Percentiles rank a stretch among this genome's conserved stretches.
Conservation (phyloP, 2,797 vertebrate species). For the Cryptoblepharus egeriae region DNA sequence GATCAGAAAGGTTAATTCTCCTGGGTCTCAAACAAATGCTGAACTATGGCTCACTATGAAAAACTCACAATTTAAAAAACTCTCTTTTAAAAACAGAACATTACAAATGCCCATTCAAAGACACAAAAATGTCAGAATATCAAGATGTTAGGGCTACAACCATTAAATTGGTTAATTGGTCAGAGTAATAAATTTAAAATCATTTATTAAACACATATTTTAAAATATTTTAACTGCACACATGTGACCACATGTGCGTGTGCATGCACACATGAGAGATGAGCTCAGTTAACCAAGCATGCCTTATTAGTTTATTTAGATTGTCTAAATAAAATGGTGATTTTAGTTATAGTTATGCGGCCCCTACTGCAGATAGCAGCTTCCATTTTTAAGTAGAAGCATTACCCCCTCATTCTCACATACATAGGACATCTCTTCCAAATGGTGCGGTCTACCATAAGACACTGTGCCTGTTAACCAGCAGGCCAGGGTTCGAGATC, state of each 20-base stretch:
- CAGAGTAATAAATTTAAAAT: background rate
- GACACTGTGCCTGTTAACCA: too few relatives aligned
- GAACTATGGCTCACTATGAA: conserved; percentile 25
- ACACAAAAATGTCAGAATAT: conserved; percentile 38
- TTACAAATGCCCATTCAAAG: conserved; percentile 37
- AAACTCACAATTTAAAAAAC: conserved; percentile 51
- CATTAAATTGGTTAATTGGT: background rate
- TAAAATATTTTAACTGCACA: too few relatives aligned
- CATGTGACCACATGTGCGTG: too few relatives aligned
- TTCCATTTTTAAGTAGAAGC: background rate
- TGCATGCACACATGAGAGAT: too few relatives aligned
- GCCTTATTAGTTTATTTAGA: too few relatives aligned
- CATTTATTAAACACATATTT: background rate
- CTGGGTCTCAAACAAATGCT: background rate
- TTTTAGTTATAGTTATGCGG: background rate
- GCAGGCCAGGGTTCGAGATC: too few relatives aligned
- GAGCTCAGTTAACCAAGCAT: too few relatives aligned
- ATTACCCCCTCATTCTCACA: background rate
- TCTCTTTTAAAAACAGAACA: conserved; percentile 28
- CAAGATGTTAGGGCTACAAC: background rate
- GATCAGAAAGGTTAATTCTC: background rate
- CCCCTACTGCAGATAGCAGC: background rate
- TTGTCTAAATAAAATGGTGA: background rate
- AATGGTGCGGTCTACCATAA: too few relatives aligned
- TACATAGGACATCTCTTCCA: background rate